These are phyloP conservation scores for Cydia fagiglandana DNA, from an alignment of 1,140 invertebrate species.

Conservation along the genomic window DNA sequence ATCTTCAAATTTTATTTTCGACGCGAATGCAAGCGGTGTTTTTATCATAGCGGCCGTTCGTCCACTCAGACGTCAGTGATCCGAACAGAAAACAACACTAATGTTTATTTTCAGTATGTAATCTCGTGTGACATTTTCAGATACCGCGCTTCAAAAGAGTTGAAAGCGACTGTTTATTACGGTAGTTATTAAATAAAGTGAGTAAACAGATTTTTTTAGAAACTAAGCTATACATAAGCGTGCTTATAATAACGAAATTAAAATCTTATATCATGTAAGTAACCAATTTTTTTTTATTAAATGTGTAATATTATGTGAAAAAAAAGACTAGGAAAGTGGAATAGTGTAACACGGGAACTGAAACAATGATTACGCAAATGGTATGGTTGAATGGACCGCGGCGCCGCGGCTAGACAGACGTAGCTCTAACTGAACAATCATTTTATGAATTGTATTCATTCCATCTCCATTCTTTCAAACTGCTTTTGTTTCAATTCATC, in stretches of 20 bases:
- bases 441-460: slow-evolving; percentile 13
- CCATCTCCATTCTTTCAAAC: neutral
- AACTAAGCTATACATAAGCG: neutral
- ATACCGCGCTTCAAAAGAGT: slow-evolving; percentile 22
- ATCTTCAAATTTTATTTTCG: slow-evolving; percentile 77
- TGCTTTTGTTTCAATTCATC: slow-evolving; percentile 3
- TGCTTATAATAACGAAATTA: neutral
- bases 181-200: slow-evolving; percentile 16
- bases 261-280: neutral
- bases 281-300: neutral
- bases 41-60: slow-evolving; percentile 44
- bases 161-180: slow-evolving; percentile 12
- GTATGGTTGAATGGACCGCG: neutral
- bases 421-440: neutral
- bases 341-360: slow-evolving; percentile 12
- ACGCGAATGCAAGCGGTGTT: slow-evolving; percentile 64
- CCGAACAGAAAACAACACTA: slow-evolving; percentile 37
- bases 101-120: slow-evolving; percentile 36
- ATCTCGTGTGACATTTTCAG: slow-evolving; percentile 31
- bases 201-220: neutral
- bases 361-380: slow-evolving; percentile 18
- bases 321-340: neutral
- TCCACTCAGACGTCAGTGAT: slow-evolving; percentile 40
- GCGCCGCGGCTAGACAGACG: neutral
- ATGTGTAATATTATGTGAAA: neutral